Evolutionary conservation across 2,797 vertebrate genomes (phyloP).

Genomic region (Choloepus didactylus): DNA sequence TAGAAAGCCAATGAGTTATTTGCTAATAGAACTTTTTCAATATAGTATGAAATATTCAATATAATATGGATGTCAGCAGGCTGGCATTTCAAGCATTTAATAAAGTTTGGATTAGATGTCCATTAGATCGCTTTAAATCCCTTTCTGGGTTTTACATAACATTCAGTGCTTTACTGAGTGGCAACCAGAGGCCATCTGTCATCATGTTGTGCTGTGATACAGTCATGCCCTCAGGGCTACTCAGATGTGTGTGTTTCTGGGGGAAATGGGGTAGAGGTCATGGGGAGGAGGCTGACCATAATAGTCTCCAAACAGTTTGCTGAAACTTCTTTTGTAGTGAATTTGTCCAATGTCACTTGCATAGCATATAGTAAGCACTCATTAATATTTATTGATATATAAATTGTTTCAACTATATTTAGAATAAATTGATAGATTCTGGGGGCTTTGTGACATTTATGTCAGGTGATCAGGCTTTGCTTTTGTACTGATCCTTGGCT

Average conservation of each 20-base stretch:
- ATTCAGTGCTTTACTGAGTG: background rate
- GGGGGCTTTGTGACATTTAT: background rate
- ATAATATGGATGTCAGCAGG: background rate
- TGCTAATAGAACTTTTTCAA: constrained; percentile 1
- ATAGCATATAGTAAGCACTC: background rate
- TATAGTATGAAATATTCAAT: background rate
- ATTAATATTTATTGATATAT: background rate
- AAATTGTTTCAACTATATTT: background rate
- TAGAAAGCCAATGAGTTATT: background rate
- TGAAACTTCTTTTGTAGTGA: background rate
- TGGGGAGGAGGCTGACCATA: background rate
- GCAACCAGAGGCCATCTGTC: background rate
- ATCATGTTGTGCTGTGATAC: background rate
- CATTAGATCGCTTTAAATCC: background rate
- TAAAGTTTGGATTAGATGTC: constrained; percentile 41
- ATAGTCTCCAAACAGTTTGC: background rate
- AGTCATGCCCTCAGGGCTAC: background rate
- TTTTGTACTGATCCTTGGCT: constrained; percentile 18
- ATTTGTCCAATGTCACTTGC: background rate
- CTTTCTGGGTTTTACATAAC: background rate
- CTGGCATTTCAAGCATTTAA: background rate
- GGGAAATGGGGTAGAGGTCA: background rate
- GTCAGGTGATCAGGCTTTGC: background rate
- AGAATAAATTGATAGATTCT: constrained; percentile 11
- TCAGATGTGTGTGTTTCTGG: background rate